phyloP scores from a whole-genome alignment of 2,888 invertebrate genomes.

The Temnothorax unifasciatus region DNA sequence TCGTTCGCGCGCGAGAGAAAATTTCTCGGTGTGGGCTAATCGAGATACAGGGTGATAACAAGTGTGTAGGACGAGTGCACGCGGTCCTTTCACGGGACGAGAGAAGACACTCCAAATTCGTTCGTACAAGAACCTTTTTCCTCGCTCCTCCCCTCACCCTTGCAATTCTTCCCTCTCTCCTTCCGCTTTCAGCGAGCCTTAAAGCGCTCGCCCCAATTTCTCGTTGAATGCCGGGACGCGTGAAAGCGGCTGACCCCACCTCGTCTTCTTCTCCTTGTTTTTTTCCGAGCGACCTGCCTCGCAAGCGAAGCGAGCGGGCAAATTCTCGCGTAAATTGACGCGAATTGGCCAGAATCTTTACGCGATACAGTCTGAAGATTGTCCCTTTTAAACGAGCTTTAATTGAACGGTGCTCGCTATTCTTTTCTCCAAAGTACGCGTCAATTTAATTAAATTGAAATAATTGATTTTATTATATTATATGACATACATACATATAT shows the following conservation, averaged over 20 bases:
- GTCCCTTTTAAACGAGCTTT: neutral
- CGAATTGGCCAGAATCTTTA: conserved; percentile 26
- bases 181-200: conserved; percentile 78
- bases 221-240: conserved; percentile 76
- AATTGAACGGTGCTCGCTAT: neutral
- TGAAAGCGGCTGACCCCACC: conserved; percentile 78
- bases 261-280: conserved; percentile 60
- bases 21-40: conserved; percentile 58
- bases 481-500: neutral
- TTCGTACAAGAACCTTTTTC: conserved; percentile 70
- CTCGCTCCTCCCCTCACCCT: conserved; percentile 46
- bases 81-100: conserved; percentile 70
- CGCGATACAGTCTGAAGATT: neutral
- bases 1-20: conserved; percentile 42
- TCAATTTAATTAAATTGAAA: neutral
- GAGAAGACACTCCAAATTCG: conserved; percentile 73
- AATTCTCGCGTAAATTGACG: conserved; percentile 25
- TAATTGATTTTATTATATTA: neutral
- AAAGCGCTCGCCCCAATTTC: conserved; percentile 81
- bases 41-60: conserved; percentile 70
- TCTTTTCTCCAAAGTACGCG: neutral
- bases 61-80: conserved; percentile 62
- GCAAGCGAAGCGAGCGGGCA: neutral
- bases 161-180: conserved; percentile 37
- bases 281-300: neutral